Evolutionary conservation across 2,113 vertebrate genomes (phyloP), one percentile per base, ranked within the genome.

Genomic region (Oenanthe melanoleuca): DNA sequence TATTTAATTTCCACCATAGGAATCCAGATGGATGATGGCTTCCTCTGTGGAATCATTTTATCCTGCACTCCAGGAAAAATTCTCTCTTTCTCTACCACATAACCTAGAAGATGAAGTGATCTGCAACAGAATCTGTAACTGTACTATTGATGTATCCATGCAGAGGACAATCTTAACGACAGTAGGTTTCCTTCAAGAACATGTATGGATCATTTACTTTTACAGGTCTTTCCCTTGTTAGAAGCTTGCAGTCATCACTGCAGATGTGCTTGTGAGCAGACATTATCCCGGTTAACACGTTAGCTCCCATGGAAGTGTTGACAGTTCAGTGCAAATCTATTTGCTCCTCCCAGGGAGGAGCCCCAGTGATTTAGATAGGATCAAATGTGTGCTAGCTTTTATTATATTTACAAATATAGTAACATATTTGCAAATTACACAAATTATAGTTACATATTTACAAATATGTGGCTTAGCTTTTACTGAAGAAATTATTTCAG

Each of bases 21-120:
- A 88, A 88, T 42, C 34, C 49, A 67, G n/a, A 34, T 85, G 34
- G 38, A 61, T 95, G 56, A 74, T 60, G 37, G 4, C 28, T 96
- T 91, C 84, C 59, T 70, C 59, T 50, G n/a, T 38, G 33, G 86
- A 91, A 86, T 80, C 12, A 33, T 79, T 95, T 89, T 60, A 85
- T 89, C 55, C 67, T 75, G 18, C 52, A 75, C 34, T 86, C 59
- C n/a, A 72, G 66, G 78, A 74, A 55, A 95, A 84, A 40, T 71
- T 85, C 85, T 88, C 45, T 88, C 75, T 96, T 93, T 28, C 71
- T 72, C n/a, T 82, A 67, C 66, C 19, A 40, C 4, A n/a, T 94
- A 92, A 90, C 57, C 77, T 92, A 93, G 92, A 97, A 79, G 66
- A 93, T 87, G 38, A 97, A 95, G 88, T 85, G 59, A 92, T 91